A percentile compares a stretch with the other conserved stretches of the same genome.
These are phyloP conservation scores for Cotesia congregata DNA, from an alignment of 2,888 invertebrate species.

Conservation along the genomic window DNA sequence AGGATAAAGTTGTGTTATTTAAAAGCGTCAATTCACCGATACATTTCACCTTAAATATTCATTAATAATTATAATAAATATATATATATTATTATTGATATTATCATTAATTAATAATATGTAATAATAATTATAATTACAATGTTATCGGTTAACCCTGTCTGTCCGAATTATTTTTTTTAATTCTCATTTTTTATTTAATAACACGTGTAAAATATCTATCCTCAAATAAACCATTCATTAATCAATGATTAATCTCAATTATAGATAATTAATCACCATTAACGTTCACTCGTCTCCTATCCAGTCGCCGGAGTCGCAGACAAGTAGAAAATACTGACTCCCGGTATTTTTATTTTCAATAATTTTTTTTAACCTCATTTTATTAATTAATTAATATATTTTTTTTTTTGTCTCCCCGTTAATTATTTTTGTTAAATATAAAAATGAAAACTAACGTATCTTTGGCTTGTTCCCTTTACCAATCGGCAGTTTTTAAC, in stretches of 20 bases:
- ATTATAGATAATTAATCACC: constrained; percentile 15
- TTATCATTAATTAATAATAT: background rate
- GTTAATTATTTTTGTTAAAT: constrained; percentile 71
- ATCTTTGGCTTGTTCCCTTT: constrained; percentile 89
- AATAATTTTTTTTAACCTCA: constrained; percentile 36
- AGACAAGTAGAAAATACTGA: constrained; percentile 19
- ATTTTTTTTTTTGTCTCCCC: constrained; percentile 16
- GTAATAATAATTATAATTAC: background rate
- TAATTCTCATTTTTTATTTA: constrained; percentile 14
- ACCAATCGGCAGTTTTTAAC: constrained; percentile 74
- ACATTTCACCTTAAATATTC: constrained; percentile 36
- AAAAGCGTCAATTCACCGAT: constrained; percentile 26
- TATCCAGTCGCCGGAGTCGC: constrained; percentile 4
- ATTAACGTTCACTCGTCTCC: constrained; percentile 48
- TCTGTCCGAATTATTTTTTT: constrained; percentile 48
- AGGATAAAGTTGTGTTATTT: constrained; percentile 19
- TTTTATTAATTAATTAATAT: constrained; percentile 44
- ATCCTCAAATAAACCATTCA: constrained; percentile 5
- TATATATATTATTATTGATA: background rate
- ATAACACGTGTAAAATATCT: constrained; percentile 3
- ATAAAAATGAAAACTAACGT: constrained; percentile 79
- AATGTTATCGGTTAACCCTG: constrained; percentile 47
- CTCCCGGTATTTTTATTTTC: constrained; percentile 6
- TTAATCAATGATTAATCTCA: background rate
- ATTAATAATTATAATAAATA: constrained; percentile 6